Conservation (phyloP, 1,140 invertebrate species). For the Manduca sexta region DNA sequence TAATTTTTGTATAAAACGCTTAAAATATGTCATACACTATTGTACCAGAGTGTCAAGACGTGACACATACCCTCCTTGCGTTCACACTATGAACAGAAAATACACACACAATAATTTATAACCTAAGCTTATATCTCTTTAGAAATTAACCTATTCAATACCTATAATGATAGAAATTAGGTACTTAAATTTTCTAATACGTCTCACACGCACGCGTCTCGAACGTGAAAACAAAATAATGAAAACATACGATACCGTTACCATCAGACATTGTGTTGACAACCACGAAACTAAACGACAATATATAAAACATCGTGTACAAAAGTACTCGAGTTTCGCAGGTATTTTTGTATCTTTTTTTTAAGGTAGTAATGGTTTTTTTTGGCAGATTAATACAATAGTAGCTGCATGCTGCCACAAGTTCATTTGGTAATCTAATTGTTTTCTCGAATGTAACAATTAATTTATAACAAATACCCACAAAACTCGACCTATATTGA, state of each 20-base stretch:
- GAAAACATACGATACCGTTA: background rate
- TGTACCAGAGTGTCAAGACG: conserved; percentile 51
- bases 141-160: conserved; percentile 64
- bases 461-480: conserved; percentile 6
- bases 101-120: conserved; percentile 71
- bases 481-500: background rate
- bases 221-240: conserved; percentile 14
- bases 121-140: conserved; percentile 57
- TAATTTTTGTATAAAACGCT: conserved; percentile 68
- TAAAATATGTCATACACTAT: conserved; percentile 61
- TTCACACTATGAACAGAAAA: conserved; percentile 58
- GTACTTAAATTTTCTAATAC: conserved; percentile 57
- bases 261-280: conserved; percentile 1
- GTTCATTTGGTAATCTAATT: too few species aligned
- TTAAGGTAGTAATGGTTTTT: too few species aligned
- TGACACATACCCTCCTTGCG: conserved; percentile 31
- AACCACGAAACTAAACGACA: too few species aligned
- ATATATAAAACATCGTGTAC: conserved; percentile 1
- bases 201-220: conserved; percentile 47
- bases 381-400: too few species aligned
- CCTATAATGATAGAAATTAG: conserved; percentile 41
- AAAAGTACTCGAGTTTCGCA: conserved; percentile 3
- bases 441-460: too few species aligned
- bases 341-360: too few species aligned
- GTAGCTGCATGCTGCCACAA: too few species aligned